A percentile compares a stretch with the other conserved stretches of the same genome.
These are phyloP conservation scores for Sturmia bella DNA, from an alignment of 2,888 invertebrate species.

Conservation along the genomic window DNA sequence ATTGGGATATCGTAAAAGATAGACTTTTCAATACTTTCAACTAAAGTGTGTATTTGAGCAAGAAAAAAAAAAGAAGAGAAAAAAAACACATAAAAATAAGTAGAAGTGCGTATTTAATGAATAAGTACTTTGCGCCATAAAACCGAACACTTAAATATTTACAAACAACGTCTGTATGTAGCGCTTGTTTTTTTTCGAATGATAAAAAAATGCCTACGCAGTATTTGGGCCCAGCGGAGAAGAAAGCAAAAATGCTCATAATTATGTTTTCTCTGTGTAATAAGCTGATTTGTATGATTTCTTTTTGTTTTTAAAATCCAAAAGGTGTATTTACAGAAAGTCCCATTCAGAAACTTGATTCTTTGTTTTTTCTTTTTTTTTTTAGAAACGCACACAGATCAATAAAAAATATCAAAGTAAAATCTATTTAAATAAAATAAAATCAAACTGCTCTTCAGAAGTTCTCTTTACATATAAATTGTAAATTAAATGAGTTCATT, in stretches of 20 bases:
- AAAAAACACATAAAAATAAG: neutral
- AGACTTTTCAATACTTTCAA: neutral
- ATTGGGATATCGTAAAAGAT: slow-evolving; percentile 17
- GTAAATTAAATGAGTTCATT: neutral
- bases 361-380: no score
- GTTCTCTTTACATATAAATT: neutral
- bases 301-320: neutral
- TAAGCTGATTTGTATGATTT: slow-evolving; percentile 29
- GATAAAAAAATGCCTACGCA: slow-evolving; percentile 51
- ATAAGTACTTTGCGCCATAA: slow-evolving; percentile 19
- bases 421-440: no score
- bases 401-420: no score
- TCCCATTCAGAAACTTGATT: neutral
- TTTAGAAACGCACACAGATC: no score
- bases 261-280: slow-evolving; percentile 40
- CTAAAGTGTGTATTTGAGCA: slow-evolving; percentile 9
- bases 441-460: no score
- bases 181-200: slow-evolving; percentile 1
- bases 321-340: neutral
- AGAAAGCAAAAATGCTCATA: slow-evolving; percentile 1
- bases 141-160: neutral
- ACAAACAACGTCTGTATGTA: neutral
- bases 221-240: slow-evolving; percentile 3
- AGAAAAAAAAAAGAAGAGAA: slow-evolving; percentile 4
- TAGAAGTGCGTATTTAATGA: slow-evolving; percentile 43